These are phyloP conservation scores for Apantesis nais DNA, from an alignment of 2,888 invertebrate species.

Conservation along the genomic window DNA sequence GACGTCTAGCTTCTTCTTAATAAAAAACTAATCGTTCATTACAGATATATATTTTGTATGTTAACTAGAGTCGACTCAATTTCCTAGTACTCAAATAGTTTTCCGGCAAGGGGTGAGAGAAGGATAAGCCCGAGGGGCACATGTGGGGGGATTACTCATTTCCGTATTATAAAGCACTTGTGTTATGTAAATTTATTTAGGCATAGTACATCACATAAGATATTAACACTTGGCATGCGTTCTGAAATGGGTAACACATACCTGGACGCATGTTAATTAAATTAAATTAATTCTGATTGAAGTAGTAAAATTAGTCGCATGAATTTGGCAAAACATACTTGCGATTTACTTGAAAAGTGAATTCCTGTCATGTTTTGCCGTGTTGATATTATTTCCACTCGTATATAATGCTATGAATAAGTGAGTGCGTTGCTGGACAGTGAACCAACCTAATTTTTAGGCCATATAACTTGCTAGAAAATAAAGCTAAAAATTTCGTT, in stretches of 20 bases:
- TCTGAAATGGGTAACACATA: conserved; percentile 22
- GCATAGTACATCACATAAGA: conserved; percentile 29
- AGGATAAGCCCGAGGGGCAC: conserved; percentile 13
- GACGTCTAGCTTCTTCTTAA: neutral
- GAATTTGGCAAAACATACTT: neutral
- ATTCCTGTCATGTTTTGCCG: too few species aligned
- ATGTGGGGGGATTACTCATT: conserved; percentile 57
- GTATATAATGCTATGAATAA: too few species aligned
- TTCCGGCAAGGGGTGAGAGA: conserved; percentile 45
- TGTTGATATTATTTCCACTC: too few species aligned
- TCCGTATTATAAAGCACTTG: conserved; percentile 60
- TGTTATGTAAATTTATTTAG: conserved; percentile 45
- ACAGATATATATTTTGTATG: conserved; percentile 51
- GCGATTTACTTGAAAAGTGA: neutral
- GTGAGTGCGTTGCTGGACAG: too few species aligned
- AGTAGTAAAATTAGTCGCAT: conserved; percentile 8
- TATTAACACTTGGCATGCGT: conserved; percentile 33
- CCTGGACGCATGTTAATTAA: too few species aligned
- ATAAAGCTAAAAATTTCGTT: too few species aligned
- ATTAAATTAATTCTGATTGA: conserved; percentile 28
- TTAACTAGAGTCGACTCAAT: conserved; percentile 63
- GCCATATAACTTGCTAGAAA: too few species aligned
- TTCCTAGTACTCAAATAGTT: conserved; percentile 67
- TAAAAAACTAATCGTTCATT: conserved; percentile 46
- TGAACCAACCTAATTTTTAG: too few species aligned